Evolutionary conservation across 2,797 vertebrate genomes (phyloP).

Genomic region (Centropyge bicolor): DNA sequence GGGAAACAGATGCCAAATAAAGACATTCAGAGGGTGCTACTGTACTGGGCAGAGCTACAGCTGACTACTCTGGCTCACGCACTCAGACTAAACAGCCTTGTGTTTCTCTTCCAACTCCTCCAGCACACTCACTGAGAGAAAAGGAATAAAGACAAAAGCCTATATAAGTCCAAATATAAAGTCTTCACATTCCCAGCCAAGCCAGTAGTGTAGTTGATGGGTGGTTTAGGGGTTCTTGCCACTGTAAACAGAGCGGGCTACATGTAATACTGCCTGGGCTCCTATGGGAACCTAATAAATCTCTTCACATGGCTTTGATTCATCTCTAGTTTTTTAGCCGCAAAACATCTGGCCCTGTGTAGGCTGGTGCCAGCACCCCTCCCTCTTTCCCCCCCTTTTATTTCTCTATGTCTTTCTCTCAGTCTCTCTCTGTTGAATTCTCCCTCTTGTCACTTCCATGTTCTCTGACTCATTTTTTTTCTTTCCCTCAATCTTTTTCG

Average conservation of each 20-base stretch:
- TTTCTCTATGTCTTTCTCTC: conserved; percentile 62
- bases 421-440: conserved; percentile 53
- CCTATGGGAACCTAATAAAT: conserved; percentile 87
- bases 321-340: conserved; percentile 85
- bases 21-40: conserved; percentile 84
- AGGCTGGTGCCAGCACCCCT: conserved; percentile 81
- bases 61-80: conserved; percentile 79
- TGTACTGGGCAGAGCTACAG: conserved; percentile 83
- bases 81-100: conserved; percentile 83
- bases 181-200: conserved; percentile 85
- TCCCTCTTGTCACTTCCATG: conserved; percentile 78
- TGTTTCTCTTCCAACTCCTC: conserved; percentile 80
- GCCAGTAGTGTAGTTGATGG: conserved; percentile 85
- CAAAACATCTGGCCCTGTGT: conserved; percentile 87
- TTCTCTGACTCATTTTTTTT: conserved; percentile 68
- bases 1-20: conserved; percentile 84
- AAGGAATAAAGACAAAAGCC: conserved; percentile 80
- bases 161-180: conserved; percentile 85
- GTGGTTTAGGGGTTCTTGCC: conserved; percentile 85
- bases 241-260: conserved; percentile 85
- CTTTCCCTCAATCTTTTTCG: conserved; percentile 64
- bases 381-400: conserved; percentile 52
- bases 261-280: conserved; percentile 85
- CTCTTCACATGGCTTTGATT: conserved; percentile 88
- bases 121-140: conserved; percentile 74